phyloP scores from a whole-genome alignment of 2,797 vertebrate genomes.

The Poecilia wingei region DNA sequence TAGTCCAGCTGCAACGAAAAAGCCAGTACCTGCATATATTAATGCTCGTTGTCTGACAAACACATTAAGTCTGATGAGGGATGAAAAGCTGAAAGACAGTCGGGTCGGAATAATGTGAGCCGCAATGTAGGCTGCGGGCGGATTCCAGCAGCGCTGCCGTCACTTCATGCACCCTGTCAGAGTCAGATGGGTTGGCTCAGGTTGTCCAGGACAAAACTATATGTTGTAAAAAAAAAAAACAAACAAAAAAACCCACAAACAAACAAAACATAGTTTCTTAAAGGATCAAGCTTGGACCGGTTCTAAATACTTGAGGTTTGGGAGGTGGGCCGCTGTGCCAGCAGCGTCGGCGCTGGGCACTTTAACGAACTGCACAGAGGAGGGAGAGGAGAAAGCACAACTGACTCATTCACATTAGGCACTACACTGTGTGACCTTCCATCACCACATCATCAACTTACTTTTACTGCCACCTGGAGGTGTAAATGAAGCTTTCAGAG shows the following conservation, averaged over 20 bases:
- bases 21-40: constrained; percentile 38
- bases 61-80: constrained; percentile 15
- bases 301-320: constrained; percentile 20
- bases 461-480: constrained; percentile 48
- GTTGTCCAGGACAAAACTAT: neutral
- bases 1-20: constrained; percentile 49
- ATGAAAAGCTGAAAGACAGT: constrained; percentile 28
- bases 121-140: constrained; percentile 3
- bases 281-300: neutral
- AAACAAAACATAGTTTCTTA: neutral
- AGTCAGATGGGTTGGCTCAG: neutral
- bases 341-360: neutral
- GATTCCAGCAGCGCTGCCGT: constrained; percentile 6
- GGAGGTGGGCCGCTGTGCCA: constrained; percentile 27
- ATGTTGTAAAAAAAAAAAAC: neutral
- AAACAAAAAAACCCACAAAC: constrained; percentile 22
- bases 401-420: constrained; percentile 52
- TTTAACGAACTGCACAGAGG: constrained; percentile 3
- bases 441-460: constrained; percentile 56
- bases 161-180: neutral
- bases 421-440: constrained; percentile 65
- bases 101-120: neutral
- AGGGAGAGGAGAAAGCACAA: constrained; percentile 53
- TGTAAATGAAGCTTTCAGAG: constrained; percentile 37
- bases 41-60: constrained; percentile 22